Conservation (phyloP, 2,888 invertebrate species). For the Tiliacea aurago region DNA sequence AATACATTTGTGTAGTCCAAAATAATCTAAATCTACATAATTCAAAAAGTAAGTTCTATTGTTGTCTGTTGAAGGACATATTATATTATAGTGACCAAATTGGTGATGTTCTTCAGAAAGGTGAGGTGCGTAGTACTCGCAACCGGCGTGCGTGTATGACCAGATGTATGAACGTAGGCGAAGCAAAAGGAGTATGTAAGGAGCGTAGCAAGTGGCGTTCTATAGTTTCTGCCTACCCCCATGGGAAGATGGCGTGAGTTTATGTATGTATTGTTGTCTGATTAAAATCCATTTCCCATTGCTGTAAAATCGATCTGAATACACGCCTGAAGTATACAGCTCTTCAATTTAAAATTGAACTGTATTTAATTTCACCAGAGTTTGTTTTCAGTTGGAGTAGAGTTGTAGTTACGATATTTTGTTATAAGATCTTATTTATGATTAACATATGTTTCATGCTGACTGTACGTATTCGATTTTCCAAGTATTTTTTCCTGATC, state of each 20-base stretch:
- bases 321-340: not conserved
- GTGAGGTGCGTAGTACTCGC: no score
- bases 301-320: not conserved
- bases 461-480: constrained; percentile 10
- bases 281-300: not conserved
- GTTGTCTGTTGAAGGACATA: no score
- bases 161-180: no score
- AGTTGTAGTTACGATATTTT: not conserved
- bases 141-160: no score
- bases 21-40: not conserved
- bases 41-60: constrained; percentile 2
- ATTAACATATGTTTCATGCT: not conserved
- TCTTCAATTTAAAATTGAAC: not conserved
- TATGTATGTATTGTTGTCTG: rapidly evolving
- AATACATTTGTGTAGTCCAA: not conserved
- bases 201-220: no score
- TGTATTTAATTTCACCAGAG: not conserved
- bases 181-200: no score
- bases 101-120: no score
- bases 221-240: no score
- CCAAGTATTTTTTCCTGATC: constrained; percentile 5
- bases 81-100: no score
- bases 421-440: constrained; percentile 41
- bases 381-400: constrained; percentile 5
- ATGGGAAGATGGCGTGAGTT: no score